Evolutionary conservation across 2,113 vertebrate species (phyloP).

Genomic region (Promerops cafer): DNA sequence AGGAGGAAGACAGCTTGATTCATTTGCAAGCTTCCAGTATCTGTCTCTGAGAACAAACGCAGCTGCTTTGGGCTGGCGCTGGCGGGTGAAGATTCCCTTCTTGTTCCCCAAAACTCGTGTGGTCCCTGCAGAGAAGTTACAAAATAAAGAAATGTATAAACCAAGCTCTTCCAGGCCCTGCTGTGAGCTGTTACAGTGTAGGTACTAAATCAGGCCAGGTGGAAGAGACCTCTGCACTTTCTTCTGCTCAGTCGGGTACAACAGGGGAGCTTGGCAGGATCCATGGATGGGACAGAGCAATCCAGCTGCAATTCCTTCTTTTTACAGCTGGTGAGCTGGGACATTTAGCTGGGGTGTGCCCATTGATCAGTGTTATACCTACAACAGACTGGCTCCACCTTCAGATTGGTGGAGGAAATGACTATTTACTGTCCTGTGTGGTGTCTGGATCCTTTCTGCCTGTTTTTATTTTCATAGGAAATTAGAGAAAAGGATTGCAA

Average conservation of each 20-base stretch:
- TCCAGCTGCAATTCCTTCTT: neutral
- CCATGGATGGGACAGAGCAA: neutral
- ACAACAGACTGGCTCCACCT: neutral
- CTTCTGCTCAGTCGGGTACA: neutral
- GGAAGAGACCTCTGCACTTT: constrained; percentile 24
- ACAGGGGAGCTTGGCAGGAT: neutral
- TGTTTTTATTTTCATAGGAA: neutral
- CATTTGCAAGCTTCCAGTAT: constrained; percentile 92
- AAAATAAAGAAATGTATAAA: neutral
- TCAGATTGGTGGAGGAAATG: neutral
- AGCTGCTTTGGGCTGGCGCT: constrained; percentile 88
- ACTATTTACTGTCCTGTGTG: neutral
- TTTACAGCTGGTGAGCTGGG: neutral
- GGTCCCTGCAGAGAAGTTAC: constrained; percentile 64
- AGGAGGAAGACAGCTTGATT: constrained; percentile 71
- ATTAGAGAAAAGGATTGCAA: neutral
- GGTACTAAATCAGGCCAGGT: neutral
- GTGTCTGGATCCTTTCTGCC: neutral
- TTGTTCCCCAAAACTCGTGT: constrained; percentile 85
- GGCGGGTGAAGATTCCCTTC: constrained; percentile 92
- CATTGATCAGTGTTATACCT: neutral
- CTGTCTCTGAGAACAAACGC: constrained; percentile 87
- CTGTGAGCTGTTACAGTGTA: neutral
- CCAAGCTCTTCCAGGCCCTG: neutral
- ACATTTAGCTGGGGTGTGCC: neutral